Conservation (phyloP, 2,888 invertebrate species). For the Nemurella pictetii region DNA sequence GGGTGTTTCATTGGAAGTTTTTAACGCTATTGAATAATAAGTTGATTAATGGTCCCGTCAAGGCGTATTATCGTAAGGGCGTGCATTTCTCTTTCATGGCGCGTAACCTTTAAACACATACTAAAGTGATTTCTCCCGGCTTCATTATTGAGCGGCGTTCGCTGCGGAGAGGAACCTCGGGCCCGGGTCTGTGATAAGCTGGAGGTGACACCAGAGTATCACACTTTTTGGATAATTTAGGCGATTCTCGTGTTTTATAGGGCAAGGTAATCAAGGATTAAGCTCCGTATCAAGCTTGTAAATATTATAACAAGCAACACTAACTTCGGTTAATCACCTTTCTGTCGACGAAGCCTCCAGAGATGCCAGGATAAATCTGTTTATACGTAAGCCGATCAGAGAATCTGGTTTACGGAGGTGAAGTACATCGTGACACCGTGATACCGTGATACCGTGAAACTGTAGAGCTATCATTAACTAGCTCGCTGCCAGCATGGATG, state of each 20-base stretch:
- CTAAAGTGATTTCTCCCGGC: not conserved
- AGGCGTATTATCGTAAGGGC: not conserved
- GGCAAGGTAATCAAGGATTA: constrained; percentile 30
- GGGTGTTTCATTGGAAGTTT: not conserved
- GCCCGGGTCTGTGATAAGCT: not conserved
- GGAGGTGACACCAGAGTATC: not conserved
- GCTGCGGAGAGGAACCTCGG: not conserved
- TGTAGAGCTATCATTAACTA: not conserved
- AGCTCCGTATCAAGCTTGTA: constrained; percentile 19
- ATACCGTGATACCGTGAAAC: too few relatives aligned
- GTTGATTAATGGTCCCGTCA: constrained; percentile 11
- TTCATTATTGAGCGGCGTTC: constrained; percentile 7
- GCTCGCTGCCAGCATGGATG: not conserved
- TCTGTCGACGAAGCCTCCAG: not conserved
- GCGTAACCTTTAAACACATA: not conserved
- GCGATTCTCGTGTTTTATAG: not conserved
- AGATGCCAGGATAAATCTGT: not conserved
- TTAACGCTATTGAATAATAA: not conserved
- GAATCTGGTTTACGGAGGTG: too few relatives aligned
- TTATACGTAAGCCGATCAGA: constrained; percentile 20
- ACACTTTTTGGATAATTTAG: constrained; percentile 7
- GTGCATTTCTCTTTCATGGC: not conserved
- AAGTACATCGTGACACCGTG: too few relatives aligned
- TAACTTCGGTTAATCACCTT: constrained; percentile 1
- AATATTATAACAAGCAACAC: constrained; percentile 19